Evolutionary conservation across 2,113 vertebrate genomes (phyloP).

Genomic region (Pseudorectes ferrugineus): DNA sequence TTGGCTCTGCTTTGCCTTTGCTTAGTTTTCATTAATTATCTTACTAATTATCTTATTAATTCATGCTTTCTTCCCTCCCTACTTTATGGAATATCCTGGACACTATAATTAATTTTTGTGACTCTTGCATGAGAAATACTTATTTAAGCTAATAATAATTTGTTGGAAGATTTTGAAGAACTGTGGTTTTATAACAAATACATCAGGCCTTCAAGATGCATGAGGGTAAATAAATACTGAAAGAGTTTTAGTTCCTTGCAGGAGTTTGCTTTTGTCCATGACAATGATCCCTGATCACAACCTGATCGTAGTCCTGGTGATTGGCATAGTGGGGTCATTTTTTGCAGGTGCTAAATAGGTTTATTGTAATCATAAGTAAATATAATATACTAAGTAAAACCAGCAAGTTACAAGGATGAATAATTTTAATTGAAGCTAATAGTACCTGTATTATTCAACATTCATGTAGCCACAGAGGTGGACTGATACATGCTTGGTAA

Average conservation of each 20-base stretch:
- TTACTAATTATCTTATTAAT: background rate
- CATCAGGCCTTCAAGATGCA: no score
- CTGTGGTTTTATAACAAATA: background rate
- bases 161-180: background rate
- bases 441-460: background rate
- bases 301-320: background rate
- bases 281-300: background rate
- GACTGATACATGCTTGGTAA: background rate
- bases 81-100: background rate
- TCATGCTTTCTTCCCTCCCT: background rate
- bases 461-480: fast-evolving
- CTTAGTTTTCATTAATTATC: background rate
- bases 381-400: background rate
- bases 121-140: background rate
- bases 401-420: background rate
- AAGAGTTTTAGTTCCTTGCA: background rate
- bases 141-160: background rate
- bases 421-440: background rate
- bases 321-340: background rate
- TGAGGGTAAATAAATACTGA: background rate
- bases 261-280: background rate
- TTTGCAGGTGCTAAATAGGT: background rate
- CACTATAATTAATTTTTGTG: background rate
- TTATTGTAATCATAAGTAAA: background rate
- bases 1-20: background rate